Evolutionary conservation across 2,888 invertebrate species (phyloP).

Genomic region (Acanthoscelides obtectus): DNA sequence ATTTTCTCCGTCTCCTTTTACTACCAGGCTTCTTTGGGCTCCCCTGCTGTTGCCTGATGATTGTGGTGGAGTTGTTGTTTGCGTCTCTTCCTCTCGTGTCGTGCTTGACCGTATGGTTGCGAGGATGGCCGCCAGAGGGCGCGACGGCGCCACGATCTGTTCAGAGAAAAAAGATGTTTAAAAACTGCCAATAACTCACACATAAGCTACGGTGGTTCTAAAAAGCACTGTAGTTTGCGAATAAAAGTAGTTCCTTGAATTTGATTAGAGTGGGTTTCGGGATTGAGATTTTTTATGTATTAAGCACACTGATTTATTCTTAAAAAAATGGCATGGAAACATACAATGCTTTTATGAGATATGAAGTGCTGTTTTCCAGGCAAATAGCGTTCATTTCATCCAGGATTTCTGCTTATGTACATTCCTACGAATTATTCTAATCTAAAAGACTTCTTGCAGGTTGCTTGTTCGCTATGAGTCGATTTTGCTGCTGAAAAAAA

Average conservation of each 20-base stretch:
- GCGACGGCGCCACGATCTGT: constrained; percentile 40
- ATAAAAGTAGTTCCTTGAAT: no score
- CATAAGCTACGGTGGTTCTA: no score
- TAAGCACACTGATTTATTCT: no score
- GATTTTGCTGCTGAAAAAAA: not conserved
- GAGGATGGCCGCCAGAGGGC: constrained; percentile 35
- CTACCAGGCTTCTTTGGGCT: constrained; percentile 23
- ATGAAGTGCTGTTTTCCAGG: not conserved
- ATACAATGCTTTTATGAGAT: not conserved
- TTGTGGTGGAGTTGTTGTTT: constrained; percentile 23
- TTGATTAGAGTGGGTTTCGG: no score
- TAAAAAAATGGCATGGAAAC: not conserved
- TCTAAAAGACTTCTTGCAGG: not conserved
- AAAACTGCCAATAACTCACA: no score
- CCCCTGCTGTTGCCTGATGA: constrained; percentile 21
- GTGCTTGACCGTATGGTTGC: constrained; percentile 26
- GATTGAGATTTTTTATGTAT: no score
- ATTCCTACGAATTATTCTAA: not conserved
- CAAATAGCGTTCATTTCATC: no score
- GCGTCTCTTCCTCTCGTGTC: constrained; percentile 33
- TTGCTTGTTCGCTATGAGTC: not conserved
- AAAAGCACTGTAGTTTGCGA: no score
- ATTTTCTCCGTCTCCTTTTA: constrained; percentile 23
- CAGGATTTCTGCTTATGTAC: no score
- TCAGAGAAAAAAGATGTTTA: constrained; percentile 11